These are phyloP conservation scores for Centropyge bicolor DNA, from an alignment of 2,797 vertebrate genomes.

Conservation along the genomic window DNA sequence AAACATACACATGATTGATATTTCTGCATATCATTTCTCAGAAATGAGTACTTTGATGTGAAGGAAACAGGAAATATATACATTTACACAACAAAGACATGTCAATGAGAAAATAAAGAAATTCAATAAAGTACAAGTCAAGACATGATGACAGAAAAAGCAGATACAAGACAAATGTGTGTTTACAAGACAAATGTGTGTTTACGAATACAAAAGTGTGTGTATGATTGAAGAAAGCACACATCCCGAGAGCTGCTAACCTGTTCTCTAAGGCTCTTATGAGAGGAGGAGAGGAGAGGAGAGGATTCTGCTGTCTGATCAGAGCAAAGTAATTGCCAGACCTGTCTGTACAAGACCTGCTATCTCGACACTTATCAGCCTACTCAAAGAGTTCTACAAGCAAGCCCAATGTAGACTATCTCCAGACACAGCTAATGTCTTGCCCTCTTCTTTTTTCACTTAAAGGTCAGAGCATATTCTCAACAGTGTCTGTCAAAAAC, in stretches of 20 bases:
- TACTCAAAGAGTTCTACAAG: slow-evolving; percentile 24
- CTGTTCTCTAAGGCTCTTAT: not conserved
- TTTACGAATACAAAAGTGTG: not conserved
- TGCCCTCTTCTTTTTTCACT: slow-evolving; percentile 26
- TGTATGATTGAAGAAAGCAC: not conserved
- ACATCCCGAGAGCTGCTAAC: not conserved
- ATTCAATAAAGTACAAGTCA: slow-evolving; percentile 23
- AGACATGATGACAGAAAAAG: slow-evolving; percentile 29
- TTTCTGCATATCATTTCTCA: slow-evolving; percentile 5
- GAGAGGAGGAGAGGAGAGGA: not conserved
- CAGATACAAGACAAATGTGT: slow-evolving; percentile 23
- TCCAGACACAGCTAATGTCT: slow-evolving; percentile 30
- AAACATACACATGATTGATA: slow-evolving; percentile 23
- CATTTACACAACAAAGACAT: slow-evolving; percentile 31
- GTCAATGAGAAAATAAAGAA: slow-evolving; percentile 50
- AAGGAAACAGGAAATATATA: slow-evolving; percentile 30
- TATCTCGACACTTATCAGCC: slow-evolving; percentile 38
- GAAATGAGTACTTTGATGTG: slow-evolving; percentile 30
- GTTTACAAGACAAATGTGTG: slow-evolving; percentile 8
- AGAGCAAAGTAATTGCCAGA: slow-evolving; percentile 20
- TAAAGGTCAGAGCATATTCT: slow-evolving; percentile 43
- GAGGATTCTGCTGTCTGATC: slow-evolving; percentile 25
- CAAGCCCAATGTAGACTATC: slow-evolving; percentile 1
- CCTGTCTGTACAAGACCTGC: slow-evolving; percentile 39
- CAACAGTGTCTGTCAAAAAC: not conserved